These are phyloP conservation scores for Mesocentrotus franciscanus DNA, from an alignment of 53 echinoderm and acorn worm species.

Conservation along the genomic window DNA sequence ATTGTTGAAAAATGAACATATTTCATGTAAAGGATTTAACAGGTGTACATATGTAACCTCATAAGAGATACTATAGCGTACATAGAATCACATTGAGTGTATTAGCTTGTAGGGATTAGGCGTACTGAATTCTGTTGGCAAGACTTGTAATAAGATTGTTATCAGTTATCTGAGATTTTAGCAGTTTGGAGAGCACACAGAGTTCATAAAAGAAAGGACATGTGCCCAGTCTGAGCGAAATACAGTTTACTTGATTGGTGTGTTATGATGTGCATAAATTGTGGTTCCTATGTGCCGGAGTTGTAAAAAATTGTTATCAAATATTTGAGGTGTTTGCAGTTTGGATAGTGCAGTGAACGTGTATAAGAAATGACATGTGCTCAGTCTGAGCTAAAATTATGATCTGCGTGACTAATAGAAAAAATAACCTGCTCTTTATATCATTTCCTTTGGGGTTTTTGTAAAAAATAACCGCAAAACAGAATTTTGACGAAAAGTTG, in stretches of 20 bases:
- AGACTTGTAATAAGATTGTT: not conserved
- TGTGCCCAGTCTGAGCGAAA: not conserved
- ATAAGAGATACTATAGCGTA: no score
- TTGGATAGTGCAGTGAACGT: not conserved
- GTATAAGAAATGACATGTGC: conserved; percentile 1
- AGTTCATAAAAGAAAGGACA: not conserved
- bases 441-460: conserved; percentile 24
- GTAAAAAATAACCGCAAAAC: not conserved
- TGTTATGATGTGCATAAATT: not conserved
- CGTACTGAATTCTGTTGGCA: not conserved
- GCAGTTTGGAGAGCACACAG: not conserved
- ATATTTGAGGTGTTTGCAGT: not conserved
- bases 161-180: not conserved
- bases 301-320: conserved; percentile 11
- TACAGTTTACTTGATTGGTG: not conserved
- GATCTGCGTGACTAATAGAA: not conserved
- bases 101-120: not conserved
- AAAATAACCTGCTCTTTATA: not conserved
- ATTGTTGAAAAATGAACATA: not conserved
- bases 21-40: no score
- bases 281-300: not conserved
- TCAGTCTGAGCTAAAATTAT: conserved; percentile 5
- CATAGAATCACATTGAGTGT: not conserved
- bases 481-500: not conserved
- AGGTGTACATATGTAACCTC: no score